Base-by-base conservation (phyloP, 1,140 invertebrate genomes). In the Eubasilissa regina region DNA sequence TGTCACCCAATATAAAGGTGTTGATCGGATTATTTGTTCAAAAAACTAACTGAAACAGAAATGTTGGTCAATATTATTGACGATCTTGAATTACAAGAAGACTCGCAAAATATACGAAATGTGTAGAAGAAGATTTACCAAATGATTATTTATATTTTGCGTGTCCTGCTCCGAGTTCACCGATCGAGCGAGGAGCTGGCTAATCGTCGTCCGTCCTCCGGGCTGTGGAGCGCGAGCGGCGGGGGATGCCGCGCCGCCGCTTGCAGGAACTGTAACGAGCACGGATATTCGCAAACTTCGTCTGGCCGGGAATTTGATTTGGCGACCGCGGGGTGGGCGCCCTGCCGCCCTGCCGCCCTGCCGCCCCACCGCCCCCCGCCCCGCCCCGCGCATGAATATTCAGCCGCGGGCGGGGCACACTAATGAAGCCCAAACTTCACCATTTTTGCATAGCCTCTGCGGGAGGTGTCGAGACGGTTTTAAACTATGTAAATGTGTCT, bases 371-470 rank as follows among this genome's bases (percentile, higher is more conserved):
- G 45, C 19, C 44, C 70, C 47, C 19, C 17, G 51, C 53, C 9
- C 21, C 45, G 17, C 21, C 17, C 72, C 53, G 56, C 45, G 68
- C 78, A 79, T 79, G 78, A 74, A 79, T 79, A 79, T 79, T 79
- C 78, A 74, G 58, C 58, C 60, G 48, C 64, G 47, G 25, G 17
- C 43, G 44, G 66, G 44, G 60, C 55, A 44, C 78, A n/a, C 44
- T 79, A 79, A 79, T 79, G 78, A 79, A 70, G 64, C 51, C 45
- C 78, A 62, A 74, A 75, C 55, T 58, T 75, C 55, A 75, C 17
- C 8, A 58, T 79, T 79, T 74, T 79, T 79, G 78, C 78, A 79
- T 79, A 74, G 35, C 56, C 48, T 25, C 66, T 51, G 15, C 45
- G 47, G 66, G 45, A 70, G 66, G 66, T 58, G 53, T 75, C 73